Evolutionary conservation across 2,113 vertebrate species (phyloP).

Genomic region (Oryzias woworae): DNA sequence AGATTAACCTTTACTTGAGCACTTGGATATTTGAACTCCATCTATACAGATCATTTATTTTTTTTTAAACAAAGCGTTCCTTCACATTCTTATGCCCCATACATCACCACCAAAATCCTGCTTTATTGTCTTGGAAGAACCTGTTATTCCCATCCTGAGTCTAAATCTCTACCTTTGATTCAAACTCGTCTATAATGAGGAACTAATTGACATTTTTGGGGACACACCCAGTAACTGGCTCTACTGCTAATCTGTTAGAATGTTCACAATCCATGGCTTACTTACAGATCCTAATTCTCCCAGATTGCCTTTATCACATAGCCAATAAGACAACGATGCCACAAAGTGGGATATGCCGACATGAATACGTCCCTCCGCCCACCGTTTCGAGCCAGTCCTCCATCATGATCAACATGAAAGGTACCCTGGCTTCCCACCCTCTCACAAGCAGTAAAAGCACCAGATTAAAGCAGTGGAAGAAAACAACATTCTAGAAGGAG

Average conservation of each 20-base stretch:
- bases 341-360: slow-evolving; percentile 1
- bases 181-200: slow-evolving; percentile 24
- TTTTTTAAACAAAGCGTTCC: not conserved
- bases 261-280: slow-evolving; percentile 46
- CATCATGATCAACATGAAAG: slow-evolving; percentile 45
- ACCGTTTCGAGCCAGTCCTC: slow-evolving; percentile 8
- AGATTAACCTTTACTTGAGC: slow-evolving; percentile 33
- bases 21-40: slow-evolving; percentile 11
- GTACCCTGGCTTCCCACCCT: slow-evolving; percentile 35
- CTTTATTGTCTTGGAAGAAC: slow-evolving; percentile 1
- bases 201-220: slow-evolving; percentile 18
- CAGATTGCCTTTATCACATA: not conserved
- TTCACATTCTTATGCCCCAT: slow-evolving; percentile 18
- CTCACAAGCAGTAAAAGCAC: slow-evolving; percentile 25
- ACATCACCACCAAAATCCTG: slow-evolving; percentile 3
- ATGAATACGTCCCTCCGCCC: slow-evolving; percentile 1
- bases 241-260: slow-evolving; percentile 11
- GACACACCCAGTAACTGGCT: slow-evolving; percentile 6
- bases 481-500: slow-evolving; percentile 20
- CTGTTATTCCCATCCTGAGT: slow-evolving; percentile 6
- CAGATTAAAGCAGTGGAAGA: slow-evolving; percentile 41
- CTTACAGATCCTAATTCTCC: slow-evolving; percentile 1
- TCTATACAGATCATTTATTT: slow-evolving; percentile 25
- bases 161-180: slow-evolving; percentile 14
- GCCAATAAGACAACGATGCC: not conserved